These are phyloP conservation scores for Aleiodes leptofemur DNA, from an alignment of 2,888 invertebrate genomes.

Conservation along the genomic window DNA sequence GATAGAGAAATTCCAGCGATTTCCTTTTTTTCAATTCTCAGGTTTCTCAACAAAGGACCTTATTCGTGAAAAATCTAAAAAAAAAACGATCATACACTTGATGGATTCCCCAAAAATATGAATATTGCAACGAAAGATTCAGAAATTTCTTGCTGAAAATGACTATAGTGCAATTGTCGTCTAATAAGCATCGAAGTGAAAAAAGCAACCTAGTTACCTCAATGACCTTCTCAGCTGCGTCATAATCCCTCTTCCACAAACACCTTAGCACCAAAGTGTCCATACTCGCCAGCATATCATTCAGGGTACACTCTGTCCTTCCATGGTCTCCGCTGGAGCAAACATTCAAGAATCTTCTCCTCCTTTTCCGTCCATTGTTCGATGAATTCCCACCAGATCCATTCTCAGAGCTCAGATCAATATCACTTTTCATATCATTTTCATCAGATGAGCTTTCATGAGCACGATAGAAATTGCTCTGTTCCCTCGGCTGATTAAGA, in stretches of 20 bases:
- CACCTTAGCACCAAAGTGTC: constrained; percentile 86
- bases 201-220: constrained; percentile 78
- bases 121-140: neutral
- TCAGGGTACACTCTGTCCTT: constrained; percentile 76
- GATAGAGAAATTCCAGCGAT: too few relatives aligned
- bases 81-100: too few relatives aligned
- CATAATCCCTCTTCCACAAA: constrained; percentile 83
- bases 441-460: constrained; percentile 62
- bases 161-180: too few relatives aligned
- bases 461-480: constrained; percentile 62
- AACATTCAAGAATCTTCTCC: constrained; percentile 49
- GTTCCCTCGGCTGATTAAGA: constrained; percentile 53
- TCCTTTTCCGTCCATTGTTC: constrained; percentile 74
- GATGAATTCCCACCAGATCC: constrained; percentile 72
- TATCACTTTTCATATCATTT: constrained; percentile 56
- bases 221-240: constrained; percentile 86
- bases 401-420: constrained; percentile 64
- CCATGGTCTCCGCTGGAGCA: constrained; percentile 57
- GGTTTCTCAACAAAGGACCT: too few relatives aligned
- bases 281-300: constrained; percentile 85
- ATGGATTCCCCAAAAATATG: too few relatives aligned
- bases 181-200: neutral
- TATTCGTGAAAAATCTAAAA: too few relatives aligned
- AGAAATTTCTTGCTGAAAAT: too few relatives aligned
- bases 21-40: too few relatives aligned